Percentiles rank a stretch among this genome's conserved stretches.
Conservation (phyloP, 1,140 invertebrate genomes). For the Tribolium castaneum region DNA sequence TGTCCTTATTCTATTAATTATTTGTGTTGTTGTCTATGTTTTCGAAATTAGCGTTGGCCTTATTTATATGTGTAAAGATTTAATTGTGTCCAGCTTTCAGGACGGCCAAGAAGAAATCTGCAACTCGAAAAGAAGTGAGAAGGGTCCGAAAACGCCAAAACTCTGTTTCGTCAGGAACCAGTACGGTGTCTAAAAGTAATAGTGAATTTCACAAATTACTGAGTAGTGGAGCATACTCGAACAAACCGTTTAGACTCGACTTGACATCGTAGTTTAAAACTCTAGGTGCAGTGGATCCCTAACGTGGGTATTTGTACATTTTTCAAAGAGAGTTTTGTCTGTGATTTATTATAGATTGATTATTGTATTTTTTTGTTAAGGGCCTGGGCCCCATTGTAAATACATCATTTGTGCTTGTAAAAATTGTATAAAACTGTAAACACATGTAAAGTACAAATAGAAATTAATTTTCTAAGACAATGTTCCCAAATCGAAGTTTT, state of each 20-base stretch:
- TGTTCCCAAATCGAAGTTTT: conserved; percentile 26
- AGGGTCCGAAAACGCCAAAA: background rate
- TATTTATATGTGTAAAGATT: conserved; percentile 32
- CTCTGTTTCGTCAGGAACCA: background rate
- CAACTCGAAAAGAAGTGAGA: background rate
- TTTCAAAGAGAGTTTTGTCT: conserved; percentile 40
- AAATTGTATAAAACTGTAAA: conserved; percentile 43
- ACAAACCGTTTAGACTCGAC: conserved; percentile 38
- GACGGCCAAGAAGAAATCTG: conserved; percentile 18
- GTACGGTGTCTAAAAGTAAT: background rate
- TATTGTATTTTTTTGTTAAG: conserved; percentile 33
- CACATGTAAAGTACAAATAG: conserved; percentile 44
- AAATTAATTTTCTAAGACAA: conserved; percentile 39
- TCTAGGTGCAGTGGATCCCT: conserved; percentile 18
- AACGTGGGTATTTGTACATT: conserved; percentile 1
- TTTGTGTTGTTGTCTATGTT: too few relatives aligned
- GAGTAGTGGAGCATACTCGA: conserved; percentile 28
- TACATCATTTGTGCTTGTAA: conserved; percentile 37
- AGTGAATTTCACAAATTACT: conserved; percentile 28
- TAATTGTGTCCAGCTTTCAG: conserved; percentile 37
- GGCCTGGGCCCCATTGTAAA: conserved; percentile 14
- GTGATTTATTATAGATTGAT: conserved; percentile 32
- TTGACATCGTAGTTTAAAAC: conserved; percentile 30
- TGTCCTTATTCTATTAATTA: too few relatives aligned
- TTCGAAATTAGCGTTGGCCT: too few relatives aligned